These are phyloP conservation scores for Anoplopoma fimbria DNA, from an alignment of 2,113 vertebrate genomes.

Conservation along the genomic window DNA sequence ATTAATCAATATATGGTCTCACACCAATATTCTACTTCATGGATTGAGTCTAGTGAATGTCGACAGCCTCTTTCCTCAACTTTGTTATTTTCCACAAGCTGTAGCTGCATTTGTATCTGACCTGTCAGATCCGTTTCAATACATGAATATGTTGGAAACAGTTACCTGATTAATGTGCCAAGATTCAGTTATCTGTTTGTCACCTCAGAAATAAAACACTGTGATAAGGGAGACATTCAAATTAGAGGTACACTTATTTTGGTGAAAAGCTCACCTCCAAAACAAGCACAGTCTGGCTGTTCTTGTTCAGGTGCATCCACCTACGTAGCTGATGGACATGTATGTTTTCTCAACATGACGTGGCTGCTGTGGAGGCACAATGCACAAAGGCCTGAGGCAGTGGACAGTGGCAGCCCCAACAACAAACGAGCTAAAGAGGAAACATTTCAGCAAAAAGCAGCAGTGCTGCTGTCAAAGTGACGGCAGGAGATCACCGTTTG, in stretches of 20 bases:
- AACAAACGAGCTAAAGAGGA: not conserved
- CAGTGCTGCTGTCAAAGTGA: conserved; percentile 4
- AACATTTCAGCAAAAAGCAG: conserved; percentile 29
- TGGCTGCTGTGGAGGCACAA: conserved; percentile 24
- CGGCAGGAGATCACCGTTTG: conserved; percentile 8
- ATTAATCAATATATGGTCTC: conserved; percentile 33
- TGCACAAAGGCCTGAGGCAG: not conserved
- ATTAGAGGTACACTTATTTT: not conserved
- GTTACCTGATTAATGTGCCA: not conserved
- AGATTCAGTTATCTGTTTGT: conserved; percentile 14
- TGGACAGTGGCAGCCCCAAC: not conserved
- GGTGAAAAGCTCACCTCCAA: not conserved
- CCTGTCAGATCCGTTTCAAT: conserved; percentile 1
- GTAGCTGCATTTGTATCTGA: not conserved
- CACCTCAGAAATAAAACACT: conserved; percentile 1
- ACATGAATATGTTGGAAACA: not conserved
- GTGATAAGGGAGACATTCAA: not conserved
- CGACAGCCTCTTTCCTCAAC: conserved; percentile 6
- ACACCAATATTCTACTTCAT: not conserved
- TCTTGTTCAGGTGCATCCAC: not conserved
- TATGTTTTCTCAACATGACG: conserved; percentile 20
- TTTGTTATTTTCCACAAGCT: not conserved
- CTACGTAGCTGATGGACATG: conserved; percentile 32
- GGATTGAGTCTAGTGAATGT: conserved; percentile 19
- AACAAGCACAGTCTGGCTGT: not conserved